Evolutionary conservation across 2,888 invertebrate genomes (phyloP), one percentile per base, ranked within the genome.

Genomic region (Conistra vaccinii): DNA sequence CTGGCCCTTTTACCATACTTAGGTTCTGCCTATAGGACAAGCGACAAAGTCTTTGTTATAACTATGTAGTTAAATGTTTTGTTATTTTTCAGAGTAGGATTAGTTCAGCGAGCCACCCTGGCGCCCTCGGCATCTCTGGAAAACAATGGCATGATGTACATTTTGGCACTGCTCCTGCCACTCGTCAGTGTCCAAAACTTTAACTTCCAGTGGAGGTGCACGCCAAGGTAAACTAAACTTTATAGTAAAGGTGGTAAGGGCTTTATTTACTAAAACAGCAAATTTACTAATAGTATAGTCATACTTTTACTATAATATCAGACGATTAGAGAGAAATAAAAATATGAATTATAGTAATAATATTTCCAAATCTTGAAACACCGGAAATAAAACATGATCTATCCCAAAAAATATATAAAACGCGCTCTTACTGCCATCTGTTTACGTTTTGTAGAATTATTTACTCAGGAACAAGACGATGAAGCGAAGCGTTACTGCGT

Each of bases 141-240:
- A 3, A 53, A 85, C 1, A 77, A 82, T 0, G 89, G 91, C 3
- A 35, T 93, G 26, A 93, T 93, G 93, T 94, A 93, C 81, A 23
- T 92, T 17, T 75, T 94, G 12, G 94, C 95, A 3, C 76, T 94
- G 87, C 67, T 94, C 9, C 87, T 95, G 66, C 95, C 95, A 0
- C 80, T 95, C 58, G 84, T 94, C 84, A 93, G 88, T 74, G 20
- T 84, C 12, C 86, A 86, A 45, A 88, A 78, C 65, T 73, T 73
- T 3, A 55, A 79, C 55, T n/a, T 84, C 2, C 80, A 82, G 42
- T 93, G 93, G 93, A 84, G 91, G 32, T 93, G 92, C 73, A 90
- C 92, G 0, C 92, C 92, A 2, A 93, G 93, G 95, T 95, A 88
- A 70, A 61, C 23, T 51, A 12, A 14, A 3, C n/a, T 55, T 23